Base-by-base conservation (phyloP, 2,888 invertebrate genomes). In the Monochamus alternatus region DNA sequence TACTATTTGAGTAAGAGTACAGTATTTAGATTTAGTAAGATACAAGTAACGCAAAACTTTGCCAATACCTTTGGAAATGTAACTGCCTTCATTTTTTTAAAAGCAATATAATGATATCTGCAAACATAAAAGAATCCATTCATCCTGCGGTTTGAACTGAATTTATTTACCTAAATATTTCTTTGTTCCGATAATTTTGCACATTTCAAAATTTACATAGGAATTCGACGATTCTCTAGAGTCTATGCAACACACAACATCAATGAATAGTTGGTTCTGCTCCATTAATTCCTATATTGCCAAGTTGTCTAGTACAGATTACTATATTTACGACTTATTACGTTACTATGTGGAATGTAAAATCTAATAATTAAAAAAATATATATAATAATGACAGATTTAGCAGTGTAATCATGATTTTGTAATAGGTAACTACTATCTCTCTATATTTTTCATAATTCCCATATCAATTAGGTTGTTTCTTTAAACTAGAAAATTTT, bases 251-350 rank as follows among this genome's bases (percentile, higher is more conserved):
- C 3, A 43, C 2, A 62, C 32, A 60, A 32, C 60, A 38, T 43
- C 43, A 12, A 7, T 5, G 31, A 43, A 44, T 63, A 10, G 47
- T 55, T 38, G 38, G 32, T 47, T 47, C 47, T 10, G 47, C 47
- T 64, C 44, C 47, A 64, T 64, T 44, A 47, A 47, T 64, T 64
- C 9, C 10, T 44, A 47, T n/a, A 64, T 47, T 32, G 47, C 64
- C 9, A n/a, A 43, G 32, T 12, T n/a, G 12, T 32, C 4, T n/a
- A n/a, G 22, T 22, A 14, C 63, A 43, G 9, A 2, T 64, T 44
- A 64, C 44, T 64, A 30, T 30, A 63, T 9, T 43, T 43, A 38
- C 0, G n/a, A 62, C 62, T 7, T 62, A n/a, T 7, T 38, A 38
- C 62, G 10, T n/a, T 51, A 4, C n/a, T n/a, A 51, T 51, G 9